phyloP scores from a whole-genome alignment of 2,113 vertebrate species.

The Rhineura floridana region DNA sequence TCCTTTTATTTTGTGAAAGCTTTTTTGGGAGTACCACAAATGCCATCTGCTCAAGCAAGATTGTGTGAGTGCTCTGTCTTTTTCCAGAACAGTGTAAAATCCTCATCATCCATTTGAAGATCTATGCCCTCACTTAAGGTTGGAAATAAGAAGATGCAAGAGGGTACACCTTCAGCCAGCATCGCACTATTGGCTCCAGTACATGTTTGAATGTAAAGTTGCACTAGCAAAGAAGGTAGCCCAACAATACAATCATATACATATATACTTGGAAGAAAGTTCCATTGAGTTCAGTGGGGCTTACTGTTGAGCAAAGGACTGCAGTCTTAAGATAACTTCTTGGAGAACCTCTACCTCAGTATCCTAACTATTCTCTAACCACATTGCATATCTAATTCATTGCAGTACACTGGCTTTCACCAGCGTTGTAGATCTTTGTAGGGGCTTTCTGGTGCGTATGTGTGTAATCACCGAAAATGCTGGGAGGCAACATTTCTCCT shows the following conservation, averaged over 20 bases:
- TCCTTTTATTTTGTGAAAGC: neutral
- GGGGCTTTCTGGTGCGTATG: too few species aligned
- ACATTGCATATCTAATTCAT: too few species aligned
- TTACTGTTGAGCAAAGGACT: too few species aligned
- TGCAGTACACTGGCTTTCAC: too few species aligned
- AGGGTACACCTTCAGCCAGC: neutral
- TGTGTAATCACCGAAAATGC: too few species aligned
- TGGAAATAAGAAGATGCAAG: neutral
- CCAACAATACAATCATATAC: neutral
- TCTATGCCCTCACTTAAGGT: neutral
- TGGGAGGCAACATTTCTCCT: too few species aligned
- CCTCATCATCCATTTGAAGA: constrained; percentile 16
- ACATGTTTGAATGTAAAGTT: neutral
- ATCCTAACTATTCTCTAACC: too few species aligned
- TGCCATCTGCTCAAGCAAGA: neutral
- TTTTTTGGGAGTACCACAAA: neutral
- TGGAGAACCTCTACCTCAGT: neutral
- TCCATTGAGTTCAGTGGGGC: too few species aligned
- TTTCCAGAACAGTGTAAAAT: constrained; percentile 22
- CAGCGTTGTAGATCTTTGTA: too few species aligned
- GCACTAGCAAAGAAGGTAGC: neutral
- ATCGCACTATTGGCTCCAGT: neutral
- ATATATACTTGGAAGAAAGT: too few species aligned
- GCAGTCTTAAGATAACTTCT: neutral
- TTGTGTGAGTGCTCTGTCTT: constrained; percentile 7